Evolutionary conservation across 1,140 invertebrate species (phyloP), one percentile per base, ranked within the genome.

Genomic region (Lordiphosa mommai): DNA sequence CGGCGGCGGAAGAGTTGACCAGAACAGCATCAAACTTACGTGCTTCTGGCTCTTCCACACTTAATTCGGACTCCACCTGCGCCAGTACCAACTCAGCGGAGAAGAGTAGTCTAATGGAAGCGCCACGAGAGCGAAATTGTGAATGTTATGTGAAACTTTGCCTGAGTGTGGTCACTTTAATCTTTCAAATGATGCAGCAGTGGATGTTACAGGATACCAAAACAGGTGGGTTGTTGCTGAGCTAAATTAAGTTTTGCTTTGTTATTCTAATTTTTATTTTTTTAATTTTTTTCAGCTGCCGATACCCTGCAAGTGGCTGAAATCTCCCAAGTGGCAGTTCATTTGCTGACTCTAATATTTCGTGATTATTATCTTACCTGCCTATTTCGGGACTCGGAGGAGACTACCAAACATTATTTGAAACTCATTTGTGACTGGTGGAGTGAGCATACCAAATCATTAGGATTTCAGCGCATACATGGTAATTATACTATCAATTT

Each of bases 71-170:
- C 13, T 2, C 36, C 1, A 63, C 27, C 10, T 33, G 6, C 23
- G 5, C 7, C 5, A 61, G 32, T 29, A 60, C 59, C 1, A 50
- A 40, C 27, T 36, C 55, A 7, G 23, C 2, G 23, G 23, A 27
- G 23, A 27, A 7, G 23, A 43, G 4, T 12, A 29, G 20, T 1
- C n/a, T 41, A n/a, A 23, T 2, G 20, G 10, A 6, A 32, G 10
- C 16, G 6, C 34, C 20, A 14, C 32, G n/a, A 7, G 53, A 20
- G 0, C 43, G 37, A 12, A 46, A 14, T 0, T 88, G 86, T 23
- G 73, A 88, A 33, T 88, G 86, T 13, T 88, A 88, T 63, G 66
- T 72, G 1, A 88, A 85, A 37, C 30, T 88, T 3, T 88, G 86
- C 27, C 43, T 88, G 0, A 88, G 86, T 32, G 77, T 84, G 9